Evolutionary conservation across 2,888 invertebrate species (phyloP), one percentile per base, ranked within the genome.

Genomic region (Polydrusus tereticollis): DNA sequence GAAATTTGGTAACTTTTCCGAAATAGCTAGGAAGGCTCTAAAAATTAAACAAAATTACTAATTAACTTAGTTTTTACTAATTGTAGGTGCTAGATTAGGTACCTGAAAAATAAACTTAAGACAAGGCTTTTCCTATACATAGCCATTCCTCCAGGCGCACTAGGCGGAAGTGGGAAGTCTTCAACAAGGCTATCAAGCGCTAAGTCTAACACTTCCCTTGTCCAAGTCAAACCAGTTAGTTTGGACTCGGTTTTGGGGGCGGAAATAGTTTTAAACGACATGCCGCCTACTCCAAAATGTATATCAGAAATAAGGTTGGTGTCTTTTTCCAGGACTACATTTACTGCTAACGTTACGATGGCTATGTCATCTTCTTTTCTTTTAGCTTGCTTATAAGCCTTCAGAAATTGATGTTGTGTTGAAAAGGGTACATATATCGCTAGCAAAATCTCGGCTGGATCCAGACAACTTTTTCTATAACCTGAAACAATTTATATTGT

Each of bases 361-460:
- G 98, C 95, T 77, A 98, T 98, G 83, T 98, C 98, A 83, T 98
- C 98, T 79, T 98, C 98, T 67, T 94, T 88, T 73, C 98, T 87
- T 80, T 93, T 92, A 0, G 98, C 93, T 88, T 98, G 98, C 84
- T 98, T 98, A 82, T 93, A 96, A 0, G 93, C 94, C 79, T 91
- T 90, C 80, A 95, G 91, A 85, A 90, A 92, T 86, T 95, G 93
- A 79, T 89, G 87, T 81, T 88, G 80, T 33, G 83, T 83, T 0
- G 92, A 91, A 80, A 90, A 94, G 0, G 96, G 97, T 75, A 98
- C 90, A 75, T 89, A 88, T 47, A 98, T 90, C 0, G 92, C 91
- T 12, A 93, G 81, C 12, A 98, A 87, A 55, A 98, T 86, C 87
- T 98, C 98, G 72, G 94, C 89, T 0, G 90, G 87, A 60, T 88